Evolutionary conservation across 2,888 invertebrate genomes (phyloP), one percentile per base, ranked within the genome.

Genomic region (Cyrtodaria siliqua): DNA sequence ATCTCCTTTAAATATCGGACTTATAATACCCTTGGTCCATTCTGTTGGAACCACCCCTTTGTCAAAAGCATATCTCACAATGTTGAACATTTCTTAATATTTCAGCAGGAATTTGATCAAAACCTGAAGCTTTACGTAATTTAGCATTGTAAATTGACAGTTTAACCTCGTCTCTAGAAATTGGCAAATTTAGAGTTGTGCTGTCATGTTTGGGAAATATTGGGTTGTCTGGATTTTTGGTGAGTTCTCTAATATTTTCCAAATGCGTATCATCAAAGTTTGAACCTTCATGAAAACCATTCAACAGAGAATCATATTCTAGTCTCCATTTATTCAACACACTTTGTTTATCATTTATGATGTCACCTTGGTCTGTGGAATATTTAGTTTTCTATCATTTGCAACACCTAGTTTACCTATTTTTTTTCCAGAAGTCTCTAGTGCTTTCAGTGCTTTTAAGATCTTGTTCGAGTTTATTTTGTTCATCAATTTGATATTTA

Each of bases 21-120:
- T 44, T 18, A 61, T 69, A 29, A 53, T 29, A 23, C 55, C 57
- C 9, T 52, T 27, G 8, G 38, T 24, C 69, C 69, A 69, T 24
- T 26, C 55, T 14, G 26, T n/a, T 20, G 60, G 69, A 14, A 57
- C 29, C 8, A 8, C n/a, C 1, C 50, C 57, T 2, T 33, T 52
- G 1, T 69, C 55, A 47, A 69, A 69, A 14, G 50, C 33, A 42
- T 33, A 47, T 9, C 33, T 24, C 29, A 67, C 42, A 12, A 57
- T 57, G n/a, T 23, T 68, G 38, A 40, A 38, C 23, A 59, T 68
- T 68, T 18, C 56, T 40, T 12, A 68, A 16, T n/a, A 56, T 50
- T 23, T 68, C 59, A 38, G 29, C n/a, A 24, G 49, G 57, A 20
- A 67, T 18, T 3, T 40, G 18, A 23, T 68, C 59, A 3, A 16